These are phyloP conservation scores for Oscheius onirici DNA, from an alignment of 2,888 invertebrate species.

Conservation along the genomic window DNA sequence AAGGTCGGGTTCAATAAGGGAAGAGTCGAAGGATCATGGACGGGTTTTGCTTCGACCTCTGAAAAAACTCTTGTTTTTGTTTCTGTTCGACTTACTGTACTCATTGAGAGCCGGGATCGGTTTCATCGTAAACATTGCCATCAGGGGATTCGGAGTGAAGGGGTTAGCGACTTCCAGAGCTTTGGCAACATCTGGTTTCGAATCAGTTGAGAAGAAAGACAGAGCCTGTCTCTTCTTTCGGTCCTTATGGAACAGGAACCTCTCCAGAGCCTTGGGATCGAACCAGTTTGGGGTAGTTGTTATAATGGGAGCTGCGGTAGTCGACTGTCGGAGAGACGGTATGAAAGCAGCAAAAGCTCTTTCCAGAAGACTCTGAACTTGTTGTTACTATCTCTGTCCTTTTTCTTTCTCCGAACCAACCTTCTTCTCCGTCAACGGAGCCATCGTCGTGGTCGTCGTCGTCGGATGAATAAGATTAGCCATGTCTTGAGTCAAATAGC, in stretches of 20 bases:
- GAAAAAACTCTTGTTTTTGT: neutral
- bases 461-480: slow-evolving; percentile 49
- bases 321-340: slow-evolving; percentile 47
- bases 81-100: neutral
- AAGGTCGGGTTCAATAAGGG: slow-evolving; percentile 36
- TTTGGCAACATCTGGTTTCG: slow-evolving; percentile 46
- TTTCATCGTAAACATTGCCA: slow-evolving; percentile 61
- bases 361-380: slow-evolving; percentile 42
- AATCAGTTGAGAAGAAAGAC: neutral
- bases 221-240: slow-evolving; percentile 23
- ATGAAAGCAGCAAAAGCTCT: slow-evolving; percentile 50
- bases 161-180: slow-evolving; percentile 52
- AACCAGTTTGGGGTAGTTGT: slow-evolving; percentile 45
- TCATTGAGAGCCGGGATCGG: slow-evolving; percentile 38
- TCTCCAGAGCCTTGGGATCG: slow-evolving; percentile 49
- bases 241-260: slow-evolving; percentile 40
- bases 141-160: slow-evolving; percentile 61
- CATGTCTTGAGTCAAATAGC: slow-evolving; percentile 51
- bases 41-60: slow-evolving; percentile 21
- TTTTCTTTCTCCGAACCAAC: neutral
- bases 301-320: slow-evolving; percentile 30
- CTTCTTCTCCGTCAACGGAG: slow-evolving; percentile 42
- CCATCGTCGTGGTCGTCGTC: slow-evolving; percentile 48
- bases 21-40: slow-evolving; percentile 14
- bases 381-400: neutral